Base-by-base conservation (phyloP, 2,888 invertebrate genomes). In the Gymnosoma rotundatum region DNA sequence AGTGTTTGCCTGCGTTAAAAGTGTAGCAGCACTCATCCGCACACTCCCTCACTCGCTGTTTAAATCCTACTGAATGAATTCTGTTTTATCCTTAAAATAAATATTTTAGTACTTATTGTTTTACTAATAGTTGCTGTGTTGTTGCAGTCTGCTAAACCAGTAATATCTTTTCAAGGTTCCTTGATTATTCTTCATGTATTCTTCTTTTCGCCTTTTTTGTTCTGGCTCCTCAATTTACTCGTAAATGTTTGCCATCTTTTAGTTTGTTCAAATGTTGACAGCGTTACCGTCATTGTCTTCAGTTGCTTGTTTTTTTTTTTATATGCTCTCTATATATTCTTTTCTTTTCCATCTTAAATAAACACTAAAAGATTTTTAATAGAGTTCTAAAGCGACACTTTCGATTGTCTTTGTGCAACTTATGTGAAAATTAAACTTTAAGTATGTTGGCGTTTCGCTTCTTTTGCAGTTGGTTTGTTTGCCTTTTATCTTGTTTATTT, bases 11-110 rank as follows among this genome's bases (percentile, higher is more conserved):
- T 58, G 54, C 58, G 75, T 81, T 74, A 60, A 66, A 81, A 81
- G 87, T 90, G 89, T 88, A 90, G 89, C 88, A 87, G 88, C 89
- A 88, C 90, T 90, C 89, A 89, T 89, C 87, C 88, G 88, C 90
- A 89, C 90, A 89, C 88, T 18, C 50, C 56, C 88, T 70, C 48
- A 18, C 50, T 56, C 61, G 18, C 54, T 56, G 38, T 32, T 73
- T 60, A 90, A 90, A 89, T 89, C 88, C 88, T 88, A 89, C 89
- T 89, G 89, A 90, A 90, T 90, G 89, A 90, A 90, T 90, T 90
- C 89, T 89, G 64, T 89, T 90, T 90, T 90, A 90, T 90, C 90
- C 90, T 89, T 89, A 90, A 90, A 89, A 90, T 90, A 90, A 90
- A 90, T 90, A 90, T 90, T 89, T 89, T 89, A 89, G 89, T 89